These are phyloP conservation scores for Tinamus major DNA, from an alignment of 2,797 vertebrate genomes.

Conservation along the genomic window DNA sequence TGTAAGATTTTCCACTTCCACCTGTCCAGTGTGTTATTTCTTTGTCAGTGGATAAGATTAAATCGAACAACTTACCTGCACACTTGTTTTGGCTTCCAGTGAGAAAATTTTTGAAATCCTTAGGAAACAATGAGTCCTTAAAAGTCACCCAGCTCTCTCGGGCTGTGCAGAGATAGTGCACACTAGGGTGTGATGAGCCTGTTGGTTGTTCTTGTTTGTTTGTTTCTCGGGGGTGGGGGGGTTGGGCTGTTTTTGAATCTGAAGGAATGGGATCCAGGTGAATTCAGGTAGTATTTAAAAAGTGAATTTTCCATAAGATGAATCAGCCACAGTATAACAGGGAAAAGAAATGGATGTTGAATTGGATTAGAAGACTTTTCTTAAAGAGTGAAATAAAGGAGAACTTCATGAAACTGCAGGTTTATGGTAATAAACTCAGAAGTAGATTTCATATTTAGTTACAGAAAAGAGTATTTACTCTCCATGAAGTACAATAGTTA, in stretches of 20 bases:
- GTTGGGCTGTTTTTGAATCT: neutral
- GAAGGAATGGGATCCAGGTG: neutral
- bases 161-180: neutral
- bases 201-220: neutral
- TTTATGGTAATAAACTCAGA: neutral
- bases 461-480: neutral
- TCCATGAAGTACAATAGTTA: neutral
- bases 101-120: neutral
- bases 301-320: neutral
- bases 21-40: neutral
- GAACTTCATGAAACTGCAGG: neutral
- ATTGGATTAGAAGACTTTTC: neutral
- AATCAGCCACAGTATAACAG: neutral
- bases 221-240: too few species aligned
- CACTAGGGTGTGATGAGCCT: neutral
- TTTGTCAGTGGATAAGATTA: neutral
- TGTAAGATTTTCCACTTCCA: neutral
- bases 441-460: neutral
- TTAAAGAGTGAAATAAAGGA: neutral
- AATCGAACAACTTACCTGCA: neutral
- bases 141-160: neutral
- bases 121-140: neutral
- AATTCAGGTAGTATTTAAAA: neutral
- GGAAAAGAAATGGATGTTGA: neutral
- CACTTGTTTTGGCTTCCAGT: neutral